Evolutionary conservation across 2,888 invertebrate genomes (phyloP), one percentile per base, ranked within the genome.

Genomic region (Lumbricus terrestris): DNA sequence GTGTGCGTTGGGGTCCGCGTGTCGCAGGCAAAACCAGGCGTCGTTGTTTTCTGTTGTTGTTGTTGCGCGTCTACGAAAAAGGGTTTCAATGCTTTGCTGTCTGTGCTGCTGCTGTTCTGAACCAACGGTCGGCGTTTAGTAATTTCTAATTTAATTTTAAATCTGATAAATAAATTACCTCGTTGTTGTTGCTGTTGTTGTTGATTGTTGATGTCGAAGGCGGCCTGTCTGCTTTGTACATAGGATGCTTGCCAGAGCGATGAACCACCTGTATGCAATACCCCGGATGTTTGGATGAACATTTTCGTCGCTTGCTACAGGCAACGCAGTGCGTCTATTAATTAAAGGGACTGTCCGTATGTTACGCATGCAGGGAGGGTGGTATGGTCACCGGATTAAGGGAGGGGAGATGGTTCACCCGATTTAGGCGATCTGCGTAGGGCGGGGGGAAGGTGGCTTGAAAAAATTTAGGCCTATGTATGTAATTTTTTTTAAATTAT

Each of bases 141-240:
- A 47, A 47, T 69, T 69, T 69, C 29, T 69, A 69, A 69, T 69
- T 69, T 69, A 69, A 69, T 69, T 69, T 69, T 69, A 69, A 69
- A 69, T 69, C n/a, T 69, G 69, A 69, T 69, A 69, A 69, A 69
- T 69, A 69, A 69, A n/a, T 69, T 69, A 69, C 69, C 69, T 69
- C 69, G 69, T 69, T 11, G n/a, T 69, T 69, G 29, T 69, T 69
- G n/a, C n/a, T 69, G 69, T 69, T 69, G 69, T n/a, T 69, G 47
- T 20, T 47, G 47, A 20, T 47, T 13, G 40, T 40, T 40, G 47
- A 23, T 47, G 23, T 47, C 23, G 47, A 47, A 47, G 23, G 47
- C n/a, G 1, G 11, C 69, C n/a, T 69, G n/a, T 11, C 29, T 69
- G 69, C 69, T 69, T 20, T 69, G n/a, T 69, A 69, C 69, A n/a